Evolutionary conservation across 2,888 invertebrate genomes (phyloP), one percentile per base, ranked within the genome.

Genomic region (Leptopilina syphax): DNA sequence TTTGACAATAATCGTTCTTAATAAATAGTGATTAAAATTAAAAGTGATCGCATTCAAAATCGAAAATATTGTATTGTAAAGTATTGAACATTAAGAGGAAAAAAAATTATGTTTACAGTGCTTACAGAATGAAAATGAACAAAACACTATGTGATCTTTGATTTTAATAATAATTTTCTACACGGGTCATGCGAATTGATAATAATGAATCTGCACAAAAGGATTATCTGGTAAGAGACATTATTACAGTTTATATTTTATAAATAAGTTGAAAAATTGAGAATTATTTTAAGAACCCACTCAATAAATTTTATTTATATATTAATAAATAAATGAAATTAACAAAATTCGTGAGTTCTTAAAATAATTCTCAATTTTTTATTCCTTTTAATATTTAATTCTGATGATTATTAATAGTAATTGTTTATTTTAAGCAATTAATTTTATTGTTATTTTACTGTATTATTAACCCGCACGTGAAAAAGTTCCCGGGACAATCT

Each of bases 101-200:
- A 73, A 34, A 3, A 57, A 54, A 10, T 34, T 73, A 34, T 44
- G 50, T 50, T 68, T 7, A 34, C 54, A 70, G 34, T 73, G 73
- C 57, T 27, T 34, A 73, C 54, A 57, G 57, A 1, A 8, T 24
- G 3, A 54, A 57, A 27, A 34, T 57, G 13, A 70, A 12, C 50
- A 70, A 34, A 70, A 27, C 60, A 54, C 27, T 73, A 54, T 73
- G 73, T 41, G 57, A 73, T 57, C 50, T 73, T 73, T 54, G n/a
- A 73, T 34, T 73, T 18, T 9, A 27, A 27, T 57, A 24, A 54
- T 41, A 73, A 8, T 73, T 57, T 34, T 24, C 54, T 68, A 65
- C 70, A 24, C 60, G 81, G 81, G 85, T 82, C 84, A 87, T 87
- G 87, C 84, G 86, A 85, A 87, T 87, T 84, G 86, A 86, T 83